A percentile compares a stretch with the other conserved stretches of the same genome.
These are phyloP conservation scores for Camponotus vicinus DNA, from an alignment of 1,140 invertebrate species.

Conservation along the genomic window DNA sequence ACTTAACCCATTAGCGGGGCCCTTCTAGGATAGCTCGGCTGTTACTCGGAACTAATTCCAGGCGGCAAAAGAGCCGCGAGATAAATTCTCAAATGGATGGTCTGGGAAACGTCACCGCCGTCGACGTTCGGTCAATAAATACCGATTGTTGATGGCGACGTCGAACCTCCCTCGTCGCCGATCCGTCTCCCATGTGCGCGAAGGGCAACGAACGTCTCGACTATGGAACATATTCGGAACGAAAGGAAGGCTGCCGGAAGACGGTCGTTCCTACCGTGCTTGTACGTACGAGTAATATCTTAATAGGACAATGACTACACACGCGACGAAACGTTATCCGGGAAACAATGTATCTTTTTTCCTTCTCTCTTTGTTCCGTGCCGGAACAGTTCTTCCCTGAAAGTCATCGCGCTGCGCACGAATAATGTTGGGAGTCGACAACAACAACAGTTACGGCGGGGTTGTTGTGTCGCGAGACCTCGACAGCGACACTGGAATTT, in stretches of 20 bases:
- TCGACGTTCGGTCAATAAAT: constrained; percentile 57
- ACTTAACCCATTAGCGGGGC: constrained; percentile 28
- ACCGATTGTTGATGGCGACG: constrained; percentile 61
- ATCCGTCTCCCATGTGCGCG: constrained; percentile 50
- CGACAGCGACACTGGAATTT: not conserved
- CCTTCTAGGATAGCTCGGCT: constrained; percentile 45
- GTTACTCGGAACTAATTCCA: constrained; percentile 62
- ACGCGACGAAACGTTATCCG: constrained; percentile 56
- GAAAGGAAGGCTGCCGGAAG: constrained; percentile 54
- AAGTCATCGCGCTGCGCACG: constrained; percentile 47
- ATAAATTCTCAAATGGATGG: constrained; percentile 63
- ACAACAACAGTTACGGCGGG: constrained; percentile 52
- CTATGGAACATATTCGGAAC: constrained; percentile 42
- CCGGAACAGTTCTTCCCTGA: constrained; percentile 49
- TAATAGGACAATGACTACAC: constrained; percentile 59
- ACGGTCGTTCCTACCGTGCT: constrained; percentile 30
- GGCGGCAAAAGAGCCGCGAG: constrained; percentile 48
- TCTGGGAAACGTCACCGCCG: constrained; percentile 58
- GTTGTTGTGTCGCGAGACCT: constrained; percentile 37
- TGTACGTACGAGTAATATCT: constrained; percentile 40
- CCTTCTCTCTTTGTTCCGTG: not conserved
- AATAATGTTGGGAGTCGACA: constrained; percentile 54
- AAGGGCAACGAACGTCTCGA: constrained; percentile 64
- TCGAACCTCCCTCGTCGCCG: constrained; percentile 40
- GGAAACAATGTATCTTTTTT: constrained; percentile 56